These are phyloP conservation scores for Corythoichthys intestinalis DNA, from an alignment of 2,113 vertebrate species.

Conservation along the genomic window DNA sequence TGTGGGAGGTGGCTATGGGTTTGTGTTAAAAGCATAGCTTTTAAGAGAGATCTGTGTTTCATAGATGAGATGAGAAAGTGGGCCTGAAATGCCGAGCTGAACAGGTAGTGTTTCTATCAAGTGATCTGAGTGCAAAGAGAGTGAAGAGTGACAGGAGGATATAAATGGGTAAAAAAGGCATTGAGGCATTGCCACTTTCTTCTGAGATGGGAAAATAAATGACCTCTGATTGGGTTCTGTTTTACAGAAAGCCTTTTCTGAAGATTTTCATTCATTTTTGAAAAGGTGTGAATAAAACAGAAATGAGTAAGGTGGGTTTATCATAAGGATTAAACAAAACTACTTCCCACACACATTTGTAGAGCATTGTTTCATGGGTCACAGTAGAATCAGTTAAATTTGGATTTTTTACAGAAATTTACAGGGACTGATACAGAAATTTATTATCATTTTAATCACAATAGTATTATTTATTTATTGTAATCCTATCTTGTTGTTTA, in stretches of 20 bases:
- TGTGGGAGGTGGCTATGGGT: too few relatives aligned
- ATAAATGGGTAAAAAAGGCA: slow-evolving; percentile 53
- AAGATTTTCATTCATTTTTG: too few relatives aligned
- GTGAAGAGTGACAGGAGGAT: slow-evolving; percentile 44
- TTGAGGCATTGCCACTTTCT: slow-evolving; percentile 51
- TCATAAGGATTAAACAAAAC: too few relatives aligned
- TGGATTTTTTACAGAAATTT: too few relatives aligned
- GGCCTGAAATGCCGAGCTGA: slow-evolving; percentile 28
- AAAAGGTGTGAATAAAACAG: too few relatives aligned
- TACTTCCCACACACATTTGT: too few relatives aligned
- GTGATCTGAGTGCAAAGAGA: slow-evolving; percentile 39
- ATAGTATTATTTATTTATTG: slow-evolving; percentile 11
- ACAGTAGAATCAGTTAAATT: too few relatives aligned
- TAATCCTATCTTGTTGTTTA: slow-evolving; percentile 29
- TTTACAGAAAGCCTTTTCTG: not conserved
- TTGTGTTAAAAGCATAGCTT: slow-evolving; percentile 38
- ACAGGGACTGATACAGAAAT: too few relatives aligned
- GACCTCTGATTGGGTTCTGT: slow-evolving; percentile 5
- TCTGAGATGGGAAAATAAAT: slow-evolving; percentile 41
- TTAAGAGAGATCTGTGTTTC: slow-evolving; percentile 44
- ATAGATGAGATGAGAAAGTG: slow-evolving; percentile 42
- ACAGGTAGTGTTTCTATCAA: slow-evolving; percentile 42
- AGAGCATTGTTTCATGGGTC: too few relatives aligned
- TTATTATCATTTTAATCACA: not conserved
- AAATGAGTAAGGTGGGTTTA: too few relatives aligned